Evolutionary conservation across 1,140 invertebrate genomes (phyloP).

Genomic region (Apis laboriosa): DNA sequence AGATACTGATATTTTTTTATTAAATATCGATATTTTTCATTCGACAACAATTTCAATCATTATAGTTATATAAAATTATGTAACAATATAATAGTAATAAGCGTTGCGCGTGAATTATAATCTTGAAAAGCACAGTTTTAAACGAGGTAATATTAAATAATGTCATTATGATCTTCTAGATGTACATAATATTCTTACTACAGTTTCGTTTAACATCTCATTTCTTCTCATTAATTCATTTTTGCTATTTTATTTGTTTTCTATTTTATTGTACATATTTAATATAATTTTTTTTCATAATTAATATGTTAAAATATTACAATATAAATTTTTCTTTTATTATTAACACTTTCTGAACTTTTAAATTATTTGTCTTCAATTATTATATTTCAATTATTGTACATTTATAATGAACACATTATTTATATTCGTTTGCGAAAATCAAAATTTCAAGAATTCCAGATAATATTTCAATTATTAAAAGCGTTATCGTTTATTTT

Average conservation of each 20-base stretch:
- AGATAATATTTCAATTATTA: background rate
- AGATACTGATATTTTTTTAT: background rate
- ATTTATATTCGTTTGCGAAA: background rate
- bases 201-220: background rate
- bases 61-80: background rate
- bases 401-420: background rate
- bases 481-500: background rate
- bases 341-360: background rate
- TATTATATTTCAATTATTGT: background rate
- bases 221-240: background rate
- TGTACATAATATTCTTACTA: background rate
- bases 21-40: background rate
- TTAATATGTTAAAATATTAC: too few relatives aligned
- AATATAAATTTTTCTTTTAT: too few relatives aligned
- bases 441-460: background rate
- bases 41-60: background rate
- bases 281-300: too few relatives aligned
- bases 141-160: slow-evolving; percentile 4
- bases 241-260: too few relatives aligned
- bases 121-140: background rate
- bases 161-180: background rate
- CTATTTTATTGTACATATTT: background rate
- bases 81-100: slow-evolving; percentile 7
- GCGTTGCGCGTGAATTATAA: background rate
- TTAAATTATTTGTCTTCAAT: background rate